Evolutionary conservation across 2,888 invertebrate genomes (phyloP), one percentile per base, ranked within the genome.

Genomic region (Adelognathus sp.): DNA sequence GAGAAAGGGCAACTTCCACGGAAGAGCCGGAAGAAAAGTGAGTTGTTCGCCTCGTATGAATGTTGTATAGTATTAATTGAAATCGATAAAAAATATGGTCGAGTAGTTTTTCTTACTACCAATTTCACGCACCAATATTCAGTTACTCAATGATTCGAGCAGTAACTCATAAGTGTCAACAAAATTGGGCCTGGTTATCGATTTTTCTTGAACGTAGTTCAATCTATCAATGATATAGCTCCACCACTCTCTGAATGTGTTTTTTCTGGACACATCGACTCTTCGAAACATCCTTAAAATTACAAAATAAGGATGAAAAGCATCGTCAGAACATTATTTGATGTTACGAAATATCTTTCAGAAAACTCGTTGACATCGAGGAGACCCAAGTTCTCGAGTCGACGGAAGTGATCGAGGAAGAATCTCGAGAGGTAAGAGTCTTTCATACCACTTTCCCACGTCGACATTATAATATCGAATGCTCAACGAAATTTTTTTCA

Each of bases 351-450:
- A 58, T 52, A 7, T 77, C 1, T 81, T 85, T 21, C 66, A 92
- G 92, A 76, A 93, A 92, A 86, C 91, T 93, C 61, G 86, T 93
- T 18, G 94, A 93, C 60, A 92, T 94, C 24, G 92, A 93, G 82
- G 92, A 92, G 75, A 92, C 92, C 0, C 92, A 94, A 84, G 91
- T 94, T 60, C 91, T 94, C 11, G 93, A 95, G 88, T 92, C 93
- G 52, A 92, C 94, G 11, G 93, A 94, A 85, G 92, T 93, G 46
- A 93, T 94, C n/a, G 90, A 90, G 70, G 92, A 93, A 84, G 89
- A 92, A 79, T 88, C 90, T 80, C 86, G 82, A 16, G 85, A 88
- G 87, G 89, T 88, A 81, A 76, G n/a, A 11, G 31, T 58, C 9
- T 16, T 41, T 41, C n/a, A 2, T 33, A 6, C 11, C 24, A 29